phyloP scores from a whole-genome alignment of 2,797 vertebrate species.

The Rhynchonycteris naso region DNA sequence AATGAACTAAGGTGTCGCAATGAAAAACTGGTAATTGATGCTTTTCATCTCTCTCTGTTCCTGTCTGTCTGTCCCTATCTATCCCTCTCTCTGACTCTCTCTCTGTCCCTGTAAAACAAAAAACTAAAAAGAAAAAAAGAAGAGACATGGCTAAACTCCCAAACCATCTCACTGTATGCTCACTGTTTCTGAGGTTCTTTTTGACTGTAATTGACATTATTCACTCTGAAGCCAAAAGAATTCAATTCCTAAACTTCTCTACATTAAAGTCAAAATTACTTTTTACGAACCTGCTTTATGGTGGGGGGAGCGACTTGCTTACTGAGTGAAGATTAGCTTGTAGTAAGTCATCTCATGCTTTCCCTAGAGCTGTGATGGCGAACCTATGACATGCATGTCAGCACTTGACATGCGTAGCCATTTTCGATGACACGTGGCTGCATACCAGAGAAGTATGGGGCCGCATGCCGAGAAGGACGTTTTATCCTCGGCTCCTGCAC shows the following conservation, averaged over 20 bases:
- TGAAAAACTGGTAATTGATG: too few species aligned
- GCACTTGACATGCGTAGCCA: too few species aligned
- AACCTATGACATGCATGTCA: too few species aligned
- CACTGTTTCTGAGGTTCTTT: neutral
- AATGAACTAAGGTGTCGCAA: too few species aligned
- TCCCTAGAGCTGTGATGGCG: neutral
- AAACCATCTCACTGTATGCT: neutral
- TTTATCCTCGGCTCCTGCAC: too few species aligned
- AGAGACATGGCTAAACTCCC: neutral
- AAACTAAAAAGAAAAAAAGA: neutral
- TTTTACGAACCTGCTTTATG: conserved; percentile 37
- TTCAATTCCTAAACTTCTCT: neutral
- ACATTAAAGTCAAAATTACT: neutral
- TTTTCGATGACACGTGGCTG: too few species aligned
- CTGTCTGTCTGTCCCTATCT: too few species aligned
- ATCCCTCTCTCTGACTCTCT: too few species aligned
- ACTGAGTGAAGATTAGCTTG: neutral
- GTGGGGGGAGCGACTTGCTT: neutral
- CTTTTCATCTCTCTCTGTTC: too few species aligned
- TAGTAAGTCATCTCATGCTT: conserved; percentile 4
- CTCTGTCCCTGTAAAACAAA: too few species aligned
- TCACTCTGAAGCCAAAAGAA: neutral
- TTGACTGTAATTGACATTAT: neutral
- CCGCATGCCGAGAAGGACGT: too few species aligned
- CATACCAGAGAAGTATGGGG: too few species aligned